A percentile compares a stretch with the other conserved stretches of the same genome.
phyloP scores from a whole-genome alignment of 2,797 vertebrate genomes.

The Sus cebifrons region DNA sequence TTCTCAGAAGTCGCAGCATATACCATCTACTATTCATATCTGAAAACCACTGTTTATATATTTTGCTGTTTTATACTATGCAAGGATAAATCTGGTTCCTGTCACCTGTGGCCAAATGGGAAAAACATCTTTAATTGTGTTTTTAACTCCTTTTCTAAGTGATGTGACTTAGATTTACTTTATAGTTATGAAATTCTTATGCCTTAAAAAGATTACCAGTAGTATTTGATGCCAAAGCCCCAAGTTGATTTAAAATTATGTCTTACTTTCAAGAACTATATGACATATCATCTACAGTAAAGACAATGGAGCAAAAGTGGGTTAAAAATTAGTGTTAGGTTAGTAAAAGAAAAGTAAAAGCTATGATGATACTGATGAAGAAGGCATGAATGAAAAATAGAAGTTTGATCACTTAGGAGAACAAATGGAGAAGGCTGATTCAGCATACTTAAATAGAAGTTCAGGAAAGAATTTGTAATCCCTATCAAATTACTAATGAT shows the following conservation, averaged over 20 bases:
- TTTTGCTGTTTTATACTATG: not conserved
- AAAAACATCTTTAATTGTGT: not conserved
- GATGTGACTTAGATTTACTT: not conserved
- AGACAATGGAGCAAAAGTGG: not conserved
- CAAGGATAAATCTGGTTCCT: not conserved
- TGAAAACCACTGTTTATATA: not conserved
- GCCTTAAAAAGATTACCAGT: not conserved
- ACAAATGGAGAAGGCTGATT: not conserved
- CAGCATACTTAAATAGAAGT: not conserved
- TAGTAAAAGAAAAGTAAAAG: not conserved
- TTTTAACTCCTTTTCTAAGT: slow-evolving; percentile 8
- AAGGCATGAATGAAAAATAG: not conserved
- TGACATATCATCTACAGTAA: not conserved
- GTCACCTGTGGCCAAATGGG: not conserved
- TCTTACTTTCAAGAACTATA: not conserved
- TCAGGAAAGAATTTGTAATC: not conserved
- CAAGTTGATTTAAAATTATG: not conserved
- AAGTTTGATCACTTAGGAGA: not conserved
- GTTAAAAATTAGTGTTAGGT: not conserved
- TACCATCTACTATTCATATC: not conserved
- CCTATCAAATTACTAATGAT: too few species aligned
- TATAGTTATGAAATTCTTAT: not conserved
- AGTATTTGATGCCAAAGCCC: not conserved
- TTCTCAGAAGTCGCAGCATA: not conserved
- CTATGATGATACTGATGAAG: not conserved